Evolutionary conservation across 1,140 invertebrate species (phyloP).

Genomic region (Drosophila quadrilineata): DNA sequence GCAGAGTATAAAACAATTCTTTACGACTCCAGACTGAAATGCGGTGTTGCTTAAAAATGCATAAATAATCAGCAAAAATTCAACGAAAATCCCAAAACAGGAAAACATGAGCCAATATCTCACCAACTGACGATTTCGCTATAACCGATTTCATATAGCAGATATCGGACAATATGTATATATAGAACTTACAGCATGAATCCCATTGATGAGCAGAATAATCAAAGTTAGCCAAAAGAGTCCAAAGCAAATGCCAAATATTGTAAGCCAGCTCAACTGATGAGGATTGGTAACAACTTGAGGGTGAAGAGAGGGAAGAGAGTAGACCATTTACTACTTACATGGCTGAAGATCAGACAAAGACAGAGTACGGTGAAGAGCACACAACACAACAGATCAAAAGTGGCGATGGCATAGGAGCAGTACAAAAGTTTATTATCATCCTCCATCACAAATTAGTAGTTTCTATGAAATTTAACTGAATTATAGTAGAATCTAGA

Average conservation of each 20-base stretch:
- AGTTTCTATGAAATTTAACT: neutral
- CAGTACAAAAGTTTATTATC: slow-evolving; percentile 27
- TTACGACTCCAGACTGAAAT: slow-evolving; percentile 28
- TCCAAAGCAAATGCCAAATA: slow-evolving; percentile 43
- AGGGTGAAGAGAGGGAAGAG: neutral
- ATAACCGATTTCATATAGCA: too few species aligned
- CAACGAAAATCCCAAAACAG: slow-evolving; percentile 37
- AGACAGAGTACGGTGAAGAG: slow-evolving; percentile 37
- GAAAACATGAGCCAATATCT: slow-evolving; percentile 55
- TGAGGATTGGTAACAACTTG: too few species aligned
- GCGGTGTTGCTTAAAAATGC: slow-evolving; percentile 27
- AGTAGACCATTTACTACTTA: slow-evolving; percentile 8
- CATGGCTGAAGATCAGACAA: slow-evolving; percentile 15
- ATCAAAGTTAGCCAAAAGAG: slow-evolving; percentile 53
- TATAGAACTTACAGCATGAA: slow-evolving; percentile 43
- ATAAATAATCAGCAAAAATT: slow-evolving; percentile 37
- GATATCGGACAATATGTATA: too few species aligned
- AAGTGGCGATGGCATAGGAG: slow-evolving; percentile 45
- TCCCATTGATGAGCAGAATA: slow-evolving; percentile 42
- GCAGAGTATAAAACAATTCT: slow-evolving; percentile 20
- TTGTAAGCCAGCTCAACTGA: slow-evolving; percentile 55
- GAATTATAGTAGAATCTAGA: neutral
- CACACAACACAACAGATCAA: slow-evolving; percentile 41
- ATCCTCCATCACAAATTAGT: neutral
- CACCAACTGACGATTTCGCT: slow-evolving; percentile 36